Evolutionary conservation across 1,140 invertebrate genomes (phyloP), one percentile per base, ranked within the genome.

Genomic region (Laodelphax striatellus): DNA sequence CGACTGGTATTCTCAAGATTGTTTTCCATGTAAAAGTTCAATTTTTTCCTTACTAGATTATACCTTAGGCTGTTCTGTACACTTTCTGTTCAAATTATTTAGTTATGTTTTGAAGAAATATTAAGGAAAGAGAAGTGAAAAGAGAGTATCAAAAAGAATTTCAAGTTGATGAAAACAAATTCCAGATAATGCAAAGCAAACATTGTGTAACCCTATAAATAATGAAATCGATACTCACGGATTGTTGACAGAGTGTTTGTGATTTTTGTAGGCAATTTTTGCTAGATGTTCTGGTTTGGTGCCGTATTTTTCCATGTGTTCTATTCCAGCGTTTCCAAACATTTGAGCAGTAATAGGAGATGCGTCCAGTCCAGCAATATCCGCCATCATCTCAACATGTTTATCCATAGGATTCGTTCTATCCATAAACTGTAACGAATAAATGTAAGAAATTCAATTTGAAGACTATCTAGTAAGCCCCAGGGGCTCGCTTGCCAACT

Each of bases 301-400:
- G 22, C 94, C 94, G 76, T 97, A 97, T 74, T 94, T 96, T 68
- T 93, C 83, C 93, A 98, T 98, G 70, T 99, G 94, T 68, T 99
- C 96, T 53, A 86, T 76, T 9, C 89, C 97, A 63, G 96, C 96
- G 76, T 97, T 96, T 11, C 93, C 95, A 79, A 98, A 98, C 73
- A 98, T 80, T 74, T 98, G 96, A 6, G 93, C 86, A n/a, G 92
- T 85, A 58, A 97, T 80, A 1, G 95, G 95, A 8, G 86, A 82
- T 9, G 79, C 76, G 50, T 86, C 81, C 0, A 97, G 53, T 4
- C 91, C 94, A 54, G 82, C 81, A 13, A 88, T 72, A 52, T 97
- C 86, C 1, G 81, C 76, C 88, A 98, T 90, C 60, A 89, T 76
- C 57, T 87, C 81, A 13, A 97, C 82, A 72, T 98, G 95, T 67